Percentiles rank a stretch among this genome's conserved stretches.
These are phyloP conservation scores for Aphidius colemani DNA, from an alignment of 2,888 invertebrate genomes.

Conservation along the genomic window DNA sequence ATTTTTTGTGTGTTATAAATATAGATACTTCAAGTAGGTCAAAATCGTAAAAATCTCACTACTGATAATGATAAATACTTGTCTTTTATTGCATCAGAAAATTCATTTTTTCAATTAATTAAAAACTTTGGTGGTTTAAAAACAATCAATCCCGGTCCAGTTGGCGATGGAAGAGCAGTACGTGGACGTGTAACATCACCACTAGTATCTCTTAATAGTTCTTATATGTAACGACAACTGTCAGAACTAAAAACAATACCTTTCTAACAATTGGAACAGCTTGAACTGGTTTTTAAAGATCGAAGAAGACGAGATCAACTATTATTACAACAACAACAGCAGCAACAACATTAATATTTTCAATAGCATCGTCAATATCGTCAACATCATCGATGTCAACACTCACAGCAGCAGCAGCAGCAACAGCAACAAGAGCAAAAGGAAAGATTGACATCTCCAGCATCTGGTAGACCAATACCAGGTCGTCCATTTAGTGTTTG, in stretches of 20 bases:
- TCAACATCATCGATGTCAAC: too few species aligned
- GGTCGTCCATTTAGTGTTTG: slow-evolving; percentile 53
- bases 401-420: too few species aligned
- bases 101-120: slow-evolving; percentile 61
- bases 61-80: slow-evolving; percentile 67
- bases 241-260: too few species aligned
- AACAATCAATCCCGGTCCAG: slow-evolving; percentile 53
- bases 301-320: too few species aligned
- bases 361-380: neutral
- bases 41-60: slow-evolving; percentile 50
- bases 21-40: slow-evolving; percentile 48
- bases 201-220: neutral
- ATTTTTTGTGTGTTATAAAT: neutral
- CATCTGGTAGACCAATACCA: slow-evolving; percentile 57
- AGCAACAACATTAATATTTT: neutral
- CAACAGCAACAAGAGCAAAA: slow-evolving; percentile 31
- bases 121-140: slow-evolving; percentile 63
- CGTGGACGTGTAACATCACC: slow-evolving; percentile 43
- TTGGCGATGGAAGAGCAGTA: slow-evolving; percentile 55
- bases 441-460: slow-evolving; percentile 33
- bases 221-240: too few species aligned
- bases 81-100: slow-evolving; percentile 64
- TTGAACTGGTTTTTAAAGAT: too few species aligned
- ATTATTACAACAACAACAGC: neutral
- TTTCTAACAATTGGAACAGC: too few species aligned